These are phyloP conservation scores for Zaprionus camerounensis DNA, from an alignment of 1,140 invertebrate genomes.

Conservation along the genomic window DNA sequence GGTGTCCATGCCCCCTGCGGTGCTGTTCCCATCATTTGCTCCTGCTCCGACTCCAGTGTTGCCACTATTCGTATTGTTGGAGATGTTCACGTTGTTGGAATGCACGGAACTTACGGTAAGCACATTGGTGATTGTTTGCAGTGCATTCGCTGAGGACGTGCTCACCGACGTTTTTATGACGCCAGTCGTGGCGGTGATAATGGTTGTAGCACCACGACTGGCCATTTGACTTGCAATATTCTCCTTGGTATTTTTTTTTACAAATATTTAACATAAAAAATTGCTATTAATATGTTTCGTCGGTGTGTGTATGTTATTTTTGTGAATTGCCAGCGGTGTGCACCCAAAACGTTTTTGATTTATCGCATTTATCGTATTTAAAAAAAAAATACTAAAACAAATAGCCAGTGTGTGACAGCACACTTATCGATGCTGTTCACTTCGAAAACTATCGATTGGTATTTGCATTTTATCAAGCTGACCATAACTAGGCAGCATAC, in stretches of 20 bases:
- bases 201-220: constrained; percentile 61
- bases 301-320: constrained; percentile 13
- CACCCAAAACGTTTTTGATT: constrained; percentile 35
- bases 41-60: neutral
- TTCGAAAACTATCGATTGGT: constrained; percentile 29
- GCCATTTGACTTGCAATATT: constrained; percentile 48
- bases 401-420: too few relatives aligned
- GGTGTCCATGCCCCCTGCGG: constrained; percentile 26
- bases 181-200: constrained; percentile 53
- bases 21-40: constrained; percentile 27
- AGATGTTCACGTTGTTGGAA: constrained; percentile 68
- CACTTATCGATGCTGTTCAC: constrained; percentile 13
- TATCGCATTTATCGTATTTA: too few relatives aligned
- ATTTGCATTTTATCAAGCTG: constrained; percentile 5
- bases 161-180: constrained; percentile 40
- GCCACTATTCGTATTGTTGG: constrained; percentile 51
- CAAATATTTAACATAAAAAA: constrained; percentile 2
- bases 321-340: constrained; percentile 30
- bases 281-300: constrained; percentile 4
- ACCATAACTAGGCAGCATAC: constrained; percentile 43
- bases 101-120: constrained; percentile 65
- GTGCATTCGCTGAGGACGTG: constrained; percentile 45
- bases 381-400: constrained; percentile 17
- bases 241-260: neutral
- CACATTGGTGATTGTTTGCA: constrained; percentile 67